Conservation (phyloP, 2,888 invertebrate species). For the Lithophane socia region DNA sequence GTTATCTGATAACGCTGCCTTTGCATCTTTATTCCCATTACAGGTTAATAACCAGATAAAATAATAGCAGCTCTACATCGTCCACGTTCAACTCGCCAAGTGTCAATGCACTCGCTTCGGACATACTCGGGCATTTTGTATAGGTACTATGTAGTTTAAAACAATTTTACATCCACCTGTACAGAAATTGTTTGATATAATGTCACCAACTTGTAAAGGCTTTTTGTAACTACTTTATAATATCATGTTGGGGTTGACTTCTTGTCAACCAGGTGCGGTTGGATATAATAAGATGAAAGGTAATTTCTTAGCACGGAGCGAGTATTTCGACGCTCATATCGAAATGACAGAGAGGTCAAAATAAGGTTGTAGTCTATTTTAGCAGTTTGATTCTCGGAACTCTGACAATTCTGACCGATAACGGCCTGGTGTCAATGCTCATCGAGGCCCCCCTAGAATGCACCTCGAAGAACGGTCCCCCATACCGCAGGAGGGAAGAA, state of each 20-base stretch:
- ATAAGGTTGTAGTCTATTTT: too few species aligned
- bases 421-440: too few species aligned
- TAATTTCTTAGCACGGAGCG: neutral
- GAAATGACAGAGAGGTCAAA: neutral
- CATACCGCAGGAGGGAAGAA: neutral
- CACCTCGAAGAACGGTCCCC: neutral
- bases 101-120: slow-evolving; percentile 76
- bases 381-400: neutral
- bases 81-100: slow-evolving; percentile 65
- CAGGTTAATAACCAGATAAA: slow-evolving; percentile 75
- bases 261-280: neutral
- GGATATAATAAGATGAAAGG: neutral
- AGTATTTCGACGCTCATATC: neutral
- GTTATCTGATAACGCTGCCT: slow-evolving; percentile 64
- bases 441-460: too few species aligned
- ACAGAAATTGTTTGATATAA: slow-evolving; percentile 47
- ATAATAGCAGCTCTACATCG: slow-evolving; percentile 68
- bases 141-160: slow-evolving; percentile 57
- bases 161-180: slow-evolving; percentile 65
- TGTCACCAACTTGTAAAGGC: slow-evolving; percentile 31
- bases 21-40: slow-evolving; percentile 63
- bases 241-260: slow-evolving; percentile 2
- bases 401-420: neutral
- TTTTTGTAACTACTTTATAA: slow-evolving; percentile 6
- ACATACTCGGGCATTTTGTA: slow-evolving; percentile 69